Percentiles rank a stretch among this genome's conserved stretches.
phyloP scores from a whole-genome alignment of 2,888 invertebrate genomes.

The Tetheella fluctuosa region DNA sequence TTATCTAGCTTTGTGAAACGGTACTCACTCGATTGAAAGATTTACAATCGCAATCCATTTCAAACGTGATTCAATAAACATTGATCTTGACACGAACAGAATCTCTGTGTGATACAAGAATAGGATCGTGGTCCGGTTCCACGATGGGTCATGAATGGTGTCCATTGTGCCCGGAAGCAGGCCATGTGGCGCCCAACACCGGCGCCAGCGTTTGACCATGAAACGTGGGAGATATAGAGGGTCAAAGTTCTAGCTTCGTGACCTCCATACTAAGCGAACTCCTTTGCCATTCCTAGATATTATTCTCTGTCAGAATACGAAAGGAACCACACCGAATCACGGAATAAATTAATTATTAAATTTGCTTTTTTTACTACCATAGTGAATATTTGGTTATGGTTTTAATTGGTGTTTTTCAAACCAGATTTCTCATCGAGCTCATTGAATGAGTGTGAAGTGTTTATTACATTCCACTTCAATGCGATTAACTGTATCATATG shows the following conservation, averaged over 20 bases:
- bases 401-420: background rate
- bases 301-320: slow-evolving; percentile 4
- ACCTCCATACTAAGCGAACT: slow-evolving; percentile 58
- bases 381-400: too few relatives aligned
- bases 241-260: slow-evolving; percentile 69
- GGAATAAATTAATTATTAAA: too few relatives aligned
- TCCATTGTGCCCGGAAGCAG: slow-evolving; percentile 56
- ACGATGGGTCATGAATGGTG: slow-evolving; percentile 60
- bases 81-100: slow-evolving; percentile 63
- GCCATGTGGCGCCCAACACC: slow-evolving; percentile 58
- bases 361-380: too few relatives aligned
- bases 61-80: slow-evolving; percentile 36
- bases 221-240: slow-evolving; percentile 63
- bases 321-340: background rate
- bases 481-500: slow-evolving; percentile 25
- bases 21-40: slow-evolving; percentile 1
- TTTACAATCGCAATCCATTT: slow-evolving; percentile 19
- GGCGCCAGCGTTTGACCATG: slow-evolving; percentile 69
- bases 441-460: slow-evolving; percentile 10
- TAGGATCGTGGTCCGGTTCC: slow-evolving; percentile 49
- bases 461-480: slow-evolving; percentile 15
- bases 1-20: slow-evolving; percentile 1
- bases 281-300: background rate
- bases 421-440: background rate
- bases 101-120: slow-evolving; percentile 44